Percentiles rank a stretch among this genome's conserved stretches.
These are phyloP conservation scores for Chiloscyllium plagiosum DNA, from an alignment of 2,113 vertebrate species.

Conservation along the genomic window DNA sequence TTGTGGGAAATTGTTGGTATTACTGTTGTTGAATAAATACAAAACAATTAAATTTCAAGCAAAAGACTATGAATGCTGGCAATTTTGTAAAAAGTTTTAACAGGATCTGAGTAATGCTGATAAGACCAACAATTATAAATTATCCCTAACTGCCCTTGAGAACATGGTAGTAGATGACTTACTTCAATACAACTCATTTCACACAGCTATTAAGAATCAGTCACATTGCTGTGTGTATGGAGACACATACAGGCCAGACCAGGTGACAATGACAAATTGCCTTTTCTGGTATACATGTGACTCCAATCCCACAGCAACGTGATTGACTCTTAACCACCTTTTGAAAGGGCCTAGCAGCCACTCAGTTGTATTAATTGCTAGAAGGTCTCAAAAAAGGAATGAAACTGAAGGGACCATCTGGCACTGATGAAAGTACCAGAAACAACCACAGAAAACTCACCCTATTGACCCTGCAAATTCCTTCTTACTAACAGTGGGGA, in stretches of 20 bases:
- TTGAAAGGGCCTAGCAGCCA: too few relatives aligned
- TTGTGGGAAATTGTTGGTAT: background rate
- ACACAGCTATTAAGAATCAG: background rate
- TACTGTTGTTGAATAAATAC: background rate
- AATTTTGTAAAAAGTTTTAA: too few relatives aligned
- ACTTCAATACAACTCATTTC: background rate
- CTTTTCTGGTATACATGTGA: background rate
- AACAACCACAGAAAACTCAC: too few relatives aligned
- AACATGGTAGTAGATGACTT: background rate
- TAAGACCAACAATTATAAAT: background rate
- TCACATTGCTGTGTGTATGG: background rate
- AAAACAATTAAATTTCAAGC: background rate
- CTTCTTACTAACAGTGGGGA: too few relatives aligned
- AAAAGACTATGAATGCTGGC: background rate
- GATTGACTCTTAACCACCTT: too few relatives aligned
- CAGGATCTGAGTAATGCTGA: background rate
- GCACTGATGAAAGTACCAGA: too few relatives aligned
- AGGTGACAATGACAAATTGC: background rate
- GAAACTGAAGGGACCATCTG: too few relatives aligned
- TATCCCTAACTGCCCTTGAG: background rate
- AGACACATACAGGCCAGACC: background rate
- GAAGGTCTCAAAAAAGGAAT: too few relatives aligned
- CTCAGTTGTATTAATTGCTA: too few relatives aligned
- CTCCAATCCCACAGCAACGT: too few relatives aligned
- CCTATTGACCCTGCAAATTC: too few relatives aligned